Evolutionary conservation across 2,888 invertebrate species (phyloP).

Genomic region (Tenthredo notha): DNA sequence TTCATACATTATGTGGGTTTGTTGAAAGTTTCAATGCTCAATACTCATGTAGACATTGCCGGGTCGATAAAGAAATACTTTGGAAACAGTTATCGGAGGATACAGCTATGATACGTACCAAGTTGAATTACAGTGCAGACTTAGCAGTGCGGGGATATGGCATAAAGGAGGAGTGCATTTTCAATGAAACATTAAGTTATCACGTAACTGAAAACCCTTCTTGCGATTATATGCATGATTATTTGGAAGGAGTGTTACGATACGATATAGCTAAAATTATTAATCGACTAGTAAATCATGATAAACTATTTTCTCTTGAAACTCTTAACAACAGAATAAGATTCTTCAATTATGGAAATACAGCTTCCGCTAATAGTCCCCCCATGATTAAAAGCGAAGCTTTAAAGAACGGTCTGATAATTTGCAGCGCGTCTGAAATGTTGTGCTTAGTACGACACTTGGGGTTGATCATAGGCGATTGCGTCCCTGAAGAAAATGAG

Average conservation of each 20-base stretch:
- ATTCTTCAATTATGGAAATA: conserved; percentile 51
- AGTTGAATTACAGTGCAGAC: background rate
- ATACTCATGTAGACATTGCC: background rate
- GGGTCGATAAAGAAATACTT: background rate
- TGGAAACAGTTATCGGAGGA: background rate
- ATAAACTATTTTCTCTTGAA: conserved; percentile 25
- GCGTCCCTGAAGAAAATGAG: conserved; percentile 41
- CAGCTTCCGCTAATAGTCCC: conserved; percentile 33
- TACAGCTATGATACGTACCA: background rate
- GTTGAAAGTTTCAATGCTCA: conserved; percentile 59
- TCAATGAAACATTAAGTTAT: background rate
- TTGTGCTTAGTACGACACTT: conserved; percentile 55
- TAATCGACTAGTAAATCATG: background rate
- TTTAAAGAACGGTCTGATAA: conserved; percentile 42
- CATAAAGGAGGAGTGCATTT: background rate
- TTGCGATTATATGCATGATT: conserved; percentile 50
- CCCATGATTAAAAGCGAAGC: conserved; percentile 51
- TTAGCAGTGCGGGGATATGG: background rate
- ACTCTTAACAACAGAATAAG: conserved; percentile 47
- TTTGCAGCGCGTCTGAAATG: conserved; percentile 57
- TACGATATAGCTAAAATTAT: conserved; percentile 44
- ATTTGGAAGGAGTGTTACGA: conserved; percentile 47
- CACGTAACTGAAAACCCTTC: background rate
- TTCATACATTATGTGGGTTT: conserved; percentile 60
- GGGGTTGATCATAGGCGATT: conserved; percentile 56